These are phyloP conservation scores for Deroptyus accipitrinus DNA, from an alignment of 2,113 vertebrate genomes.

Conservation along the genomic window DNA sequence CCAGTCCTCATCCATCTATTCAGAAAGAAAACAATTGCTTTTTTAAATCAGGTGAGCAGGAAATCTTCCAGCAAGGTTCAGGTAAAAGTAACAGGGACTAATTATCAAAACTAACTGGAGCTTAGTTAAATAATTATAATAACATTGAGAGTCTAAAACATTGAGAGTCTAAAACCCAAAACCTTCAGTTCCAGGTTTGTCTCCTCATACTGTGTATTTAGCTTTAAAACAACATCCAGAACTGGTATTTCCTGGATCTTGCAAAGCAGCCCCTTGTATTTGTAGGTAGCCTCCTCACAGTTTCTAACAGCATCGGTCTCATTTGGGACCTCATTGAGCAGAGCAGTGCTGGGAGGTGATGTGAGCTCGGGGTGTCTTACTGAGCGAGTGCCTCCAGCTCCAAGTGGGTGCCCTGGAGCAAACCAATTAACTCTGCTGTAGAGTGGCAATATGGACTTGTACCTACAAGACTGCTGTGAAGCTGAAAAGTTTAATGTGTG, in stretches of 20 bases:
- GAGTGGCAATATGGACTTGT: neutral
- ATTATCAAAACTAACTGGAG: neutral
- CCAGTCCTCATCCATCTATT: slow-evolving; percentile 27
- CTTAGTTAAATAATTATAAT: neutral
- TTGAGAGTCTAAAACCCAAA: neutral
- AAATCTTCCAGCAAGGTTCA: slow-evolving; percentile 26
- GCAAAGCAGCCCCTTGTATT: neutral
- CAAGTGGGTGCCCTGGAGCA: neutral
- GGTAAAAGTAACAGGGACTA: neutral
- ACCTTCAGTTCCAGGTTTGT: neutral
- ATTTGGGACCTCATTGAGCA: neutral
- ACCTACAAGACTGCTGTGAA: neutral
- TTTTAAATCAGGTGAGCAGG: slow-evolving; percentile 21
- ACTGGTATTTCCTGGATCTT: neutral
- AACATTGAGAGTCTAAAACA: neutral
- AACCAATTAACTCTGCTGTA: neutral
- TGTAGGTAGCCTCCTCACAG: neutral
- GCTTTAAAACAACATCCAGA: slow-evolving; percentile 17
- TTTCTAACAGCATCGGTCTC: neutral
- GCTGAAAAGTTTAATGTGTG: neutral
- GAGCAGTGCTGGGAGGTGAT: neutral
- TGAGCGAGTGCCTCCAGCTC: rapidly evolving
- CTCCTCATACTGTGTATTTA: neutral
- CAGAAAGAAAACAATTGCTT: slow-evolving; percentile 49
- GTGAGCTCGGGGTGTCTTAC: neutral